Evolutionary conservation across 2,888 invertebrate genomes (phyloP).

Genomic region (Zaprionus lineosus): DNA sequence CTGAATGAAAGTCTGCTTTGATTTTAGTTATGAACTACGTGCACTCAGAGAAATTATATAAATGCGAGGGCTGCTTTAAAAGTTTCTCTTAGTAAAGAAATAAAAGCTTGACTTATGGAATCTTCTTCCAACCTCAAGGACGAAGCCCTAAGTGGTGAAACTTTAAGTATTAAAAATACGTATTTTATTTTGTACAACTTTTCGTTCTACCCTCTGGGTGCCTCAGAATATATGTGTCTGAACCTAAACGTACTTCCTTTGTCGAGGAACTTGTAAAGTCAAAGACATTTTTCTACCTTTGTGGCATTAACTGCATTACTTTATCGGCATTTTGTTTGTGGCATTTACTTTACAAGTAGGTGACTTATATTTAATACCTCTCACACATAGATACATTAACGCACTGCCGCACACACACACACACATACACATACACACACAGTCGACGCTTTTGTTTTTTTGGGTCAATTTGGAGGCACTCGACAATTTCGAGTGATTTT

Average conservation of each 20-base stretch:
- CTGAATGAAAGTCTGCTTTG: slow-evolving; percentile 12
- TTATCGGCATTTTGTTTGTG: slow-evolving; percentile 20
- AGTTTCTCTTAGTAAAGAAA: no score
- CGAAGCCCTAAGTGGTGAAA: no score
- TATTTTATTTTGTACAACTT: no score
- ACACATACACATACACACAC: not conserved
- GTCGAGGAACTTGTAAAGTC: no score
- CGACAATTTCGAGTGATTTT: slow-evolving; percentile 62
- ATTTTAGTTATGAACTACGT: slow-evolving; percentile 19
- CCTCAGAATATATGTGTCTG: not conserved
- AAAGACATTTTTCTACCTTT: slow-evolving; percentile 12
- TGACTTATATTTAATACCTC: slow-evolving; percentile 19
- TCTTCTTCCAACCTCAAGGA: no score
- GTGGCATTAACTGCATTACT: slow-evolving; percentile 11
- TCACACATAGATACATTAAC: not conserved
- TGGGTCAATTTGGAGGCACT: slow-evolving; percentile 66
- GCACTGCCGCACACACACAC: no score
- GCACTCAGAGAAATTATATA: no score
- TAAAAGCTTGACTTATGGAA: no score
- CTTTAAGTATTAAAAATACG: no score
- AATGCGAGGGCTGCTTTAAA: no score
- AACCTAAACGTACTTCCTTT: no score
- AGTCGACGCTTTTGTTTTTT: slow-evolving; percentile 54
- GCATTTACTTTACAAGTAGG: slow-evolving; percentile 32
- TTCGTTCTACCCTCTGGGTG: not conserved